Base-by-base conservation (phyloP, 2,797 vertebrate genomes). In the Manis pentadactyla region DNA sequence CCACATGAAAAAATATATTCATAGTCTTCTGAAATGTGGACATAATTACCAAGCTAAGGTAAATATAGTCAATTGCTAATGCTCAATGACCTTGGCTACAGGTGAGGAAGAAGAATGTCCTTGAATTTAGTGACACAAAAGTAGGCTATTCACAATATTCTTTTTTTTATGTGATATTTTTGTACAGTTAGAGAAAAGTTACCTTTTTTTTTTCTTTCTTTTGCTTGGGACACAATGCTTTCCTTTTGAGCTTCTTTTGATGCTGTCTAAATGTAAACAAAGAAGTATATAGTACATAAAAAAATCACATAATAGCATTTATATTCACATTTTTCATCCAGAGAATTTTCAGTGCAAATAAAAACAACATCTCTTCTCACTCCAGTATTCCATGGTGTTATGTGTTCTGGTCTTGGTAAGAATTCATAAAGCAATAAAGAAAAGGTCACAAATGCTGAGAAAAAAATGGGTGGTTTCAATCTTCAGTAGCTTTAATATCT, bases 341-440 rank as follows among this genome's bases (percentile, higher is more conserved):
- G 42, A 46, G 29, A 63, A 87, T 92, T 96, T 96, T 96, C 46
- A 92, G 23, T 42, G 21, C 64, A 90, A 96, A 94, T 71, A 94
- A 94, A 92, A 94, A 91, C 61, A 74, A 97, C 55, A 90, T 86
- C 25, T 0, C 8, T 78, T 57, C 49, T 14, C 42, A 57, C 7
- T 73, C 55, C 29, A 71, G 31, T 81, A 90, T 66, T 83, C 64
- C 21, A 84, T 37, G 29, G 71, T 23, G 4, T 23, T 79, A 19
- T 34, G 42, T 25, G 10, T 12, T 95, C 27, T 64, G 31, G 55
- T 66, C 18, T 34, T 86, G 15, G 19, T 96, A 29, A 93, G 25
- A 78, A 90, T 34, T 87, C 49, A 85, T 75, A 92, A 81, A 87
- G 15, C 6, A 73, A 87, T 79, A 88, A 92, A 94, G 51, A 83